Evolutionary conservation across 2,113 vertebrate genomes (phyloP).

Genomic region (Heloderma charlesbogerti): DNA sequence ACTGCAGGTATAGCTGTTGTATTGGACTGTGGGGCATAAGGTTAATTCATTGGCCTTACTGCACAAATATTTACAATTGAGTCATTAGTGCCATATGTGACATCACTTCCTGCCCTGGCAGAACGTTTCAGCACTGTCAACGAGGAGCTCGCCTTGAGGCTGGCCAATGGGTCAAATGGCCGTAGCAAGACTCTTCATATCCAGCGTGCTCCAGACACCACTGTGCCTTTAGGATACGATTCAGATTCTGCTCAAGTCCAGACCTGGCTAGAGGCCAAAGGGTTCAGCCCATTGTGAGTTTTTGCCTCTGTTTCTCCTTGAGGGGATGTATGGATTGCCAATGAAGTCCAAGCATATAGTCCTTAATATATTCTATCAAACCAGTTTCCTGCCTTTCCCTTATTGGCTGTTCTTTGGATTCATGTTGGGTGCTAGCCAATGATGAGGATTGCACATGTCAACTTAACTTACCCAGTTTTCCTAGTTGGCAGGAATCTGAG

Average conservation of each 20-base stretch:
- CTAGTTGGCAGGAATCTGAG: not conserved
- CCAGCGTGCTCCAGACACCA: constrained; percentile 17
- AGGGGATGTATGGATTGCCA: not conserved
- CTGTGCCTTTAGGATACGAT: constrained; percentile 72
- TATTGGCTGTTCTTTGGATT: not conserved
- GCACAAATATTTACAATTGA: not conserved
- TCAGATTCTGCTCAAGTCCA: constrained; percentile 81
- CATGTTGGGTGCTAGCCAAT: not conserved
- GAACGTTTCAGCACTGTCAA: constrained; percentile 74
- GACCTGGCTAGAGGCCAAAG: constrained; percentile 86
- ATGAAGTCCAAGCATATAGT: not conserved
- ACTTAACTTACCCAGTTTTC: constrained; percentile 39
- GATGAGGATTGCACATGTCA: not conserved
- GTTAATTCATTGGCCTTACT: not conserved
- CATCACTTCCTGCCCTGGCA: constrained; percentile 53
- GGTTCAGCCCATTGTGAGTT: constrained; percentile 79
- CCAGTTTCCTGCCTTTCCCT: not conserved
- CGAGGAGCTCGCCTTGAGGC: constrained; percentile 76
- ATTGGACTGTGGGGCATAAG: too few species aligned
- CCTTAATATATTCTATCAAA: not conserved
- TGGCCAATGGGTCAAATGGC: constrained; percentile 64
- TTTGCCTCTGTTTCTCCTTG: not conserved
- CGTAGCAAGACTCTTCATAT: constrained; percentile 66
- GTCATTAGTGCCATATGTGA: not conserved
- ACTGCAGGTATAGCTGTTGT: not conserved